Conservation (phyloP, 2,113 vertebrate species). For the Leptocoma aspasia region DNA sequence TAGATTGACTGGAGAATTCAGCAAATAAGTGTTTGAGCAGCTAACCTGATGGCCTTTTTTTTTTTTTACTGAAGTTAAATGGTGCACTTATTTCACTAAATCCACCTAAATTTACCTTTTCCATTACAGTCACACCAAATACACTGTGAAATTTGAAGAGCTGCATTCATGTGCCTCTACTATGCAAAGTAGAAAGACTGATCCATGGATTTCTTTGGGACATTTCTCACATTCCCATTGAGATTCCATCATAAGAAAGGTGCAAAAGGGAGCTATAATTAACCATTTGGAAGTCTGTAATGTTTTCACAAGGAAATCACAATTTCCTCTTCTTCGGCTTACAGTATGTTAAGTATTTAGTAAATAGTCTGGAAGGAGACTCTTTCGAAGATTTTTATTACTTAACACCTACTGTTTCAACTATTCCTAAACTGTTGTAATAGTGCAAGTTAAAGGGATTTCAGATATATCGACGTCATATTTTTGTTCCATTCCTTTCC, state of each 20-base stretch:
- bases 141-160: neutral
- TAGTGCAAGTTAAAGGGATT: constrained; percentile 26
- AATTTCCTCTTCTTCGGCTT: neutral
- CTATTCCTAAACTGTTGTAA: neutral
- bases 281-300: neutral
- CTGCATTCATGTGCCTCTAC: neutral
- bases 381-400: neutral
- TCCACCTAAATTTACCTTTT: neutral
- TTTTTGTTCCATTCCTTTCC: neutral
- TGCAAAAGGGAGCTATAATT: neutral
- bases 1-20: neutral
- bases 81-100: neutral
- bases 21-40: neutral
- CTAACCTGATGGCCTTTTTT: neutral
- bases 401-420: neutral
- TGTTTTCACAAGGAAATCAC: neutral
- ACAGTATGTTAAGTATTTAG: constrained; percentile 3
- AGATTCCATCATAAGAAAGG: neutral
- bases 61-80: neutral
- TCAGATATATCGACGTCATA: neutral
- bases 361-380: constrained; percentile 22
- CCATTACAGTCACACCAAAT: neutral
- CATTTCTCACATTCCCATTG: neutral
- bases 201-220: neutral
- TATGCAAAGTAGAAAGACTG: neutral